Evolutionary conservation across 1,140 invertebrate species (phyloP).

Genomic region (Hylaeus volcanicus): DNA sequence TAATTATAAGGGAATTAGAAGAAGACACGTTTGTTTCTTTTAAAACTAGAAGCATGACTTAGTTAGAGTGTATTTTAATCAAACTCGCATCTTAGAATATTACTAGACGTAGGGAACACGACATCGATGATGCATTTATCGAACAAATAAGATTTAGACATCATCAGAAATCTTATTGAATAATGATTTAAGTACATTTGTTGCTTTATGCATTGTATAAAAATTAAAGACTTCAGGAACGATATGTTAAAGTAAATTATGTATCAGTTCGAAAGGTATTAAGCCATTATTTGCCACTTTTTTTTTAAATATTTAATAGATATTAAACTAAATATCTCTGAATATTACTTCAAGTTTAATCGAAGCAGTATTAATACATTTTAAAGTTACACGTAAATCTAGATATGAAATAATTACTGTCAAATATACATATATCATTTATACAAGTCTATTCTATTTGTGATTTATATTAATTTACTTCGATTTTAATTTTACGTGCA

Average conservation of each 20-base stretch:
- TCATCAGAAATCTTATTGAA: neutral
- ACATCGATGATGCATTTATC: constrained; percentile 26
- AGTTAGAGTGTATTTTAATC: neutral
- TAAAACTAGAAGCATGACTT: constrained; percentile 5
- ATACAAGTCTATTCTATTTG: constrained; percentile 7
- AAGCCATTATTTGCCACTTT: neutral
- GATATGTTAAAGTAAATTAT: constrained; percentile 9
- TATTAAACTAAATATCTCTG: neutral
- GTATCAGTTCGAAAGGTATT: constrained; percentile 7
- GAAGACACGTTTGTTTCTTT: constrained; percentile 25
- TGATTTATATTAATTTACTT: neutral
- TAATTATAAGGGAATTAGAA: neutral
- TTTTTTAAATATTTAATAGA: constrained; percentile 3
- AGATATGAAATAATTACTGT: constrained; percentile 11
- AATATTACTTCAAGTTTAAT: constrained; percentile 13
- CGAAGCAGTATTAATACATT: constrained; percentile 37
- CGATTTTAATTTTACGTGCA: neutral
- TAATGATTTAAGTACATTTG: constrained; percentile 20
- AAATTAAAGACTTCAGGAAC: constrained; percentile 20
- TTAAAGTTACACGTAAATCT: constrained; percentile 24
- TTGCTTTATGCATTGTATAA: constrained; percentile 24
- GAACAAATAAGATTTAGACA: neutral
- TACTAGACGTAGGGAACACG: neutral
- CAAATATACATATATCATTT: constrained; percentile 31
- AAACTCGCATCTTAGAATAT: constrained; percentile 2